Evolutionary conservation across 1,140 invertebrate genomes (phyloP).

Genomic region (Bathynomus jamesi): DNA sequence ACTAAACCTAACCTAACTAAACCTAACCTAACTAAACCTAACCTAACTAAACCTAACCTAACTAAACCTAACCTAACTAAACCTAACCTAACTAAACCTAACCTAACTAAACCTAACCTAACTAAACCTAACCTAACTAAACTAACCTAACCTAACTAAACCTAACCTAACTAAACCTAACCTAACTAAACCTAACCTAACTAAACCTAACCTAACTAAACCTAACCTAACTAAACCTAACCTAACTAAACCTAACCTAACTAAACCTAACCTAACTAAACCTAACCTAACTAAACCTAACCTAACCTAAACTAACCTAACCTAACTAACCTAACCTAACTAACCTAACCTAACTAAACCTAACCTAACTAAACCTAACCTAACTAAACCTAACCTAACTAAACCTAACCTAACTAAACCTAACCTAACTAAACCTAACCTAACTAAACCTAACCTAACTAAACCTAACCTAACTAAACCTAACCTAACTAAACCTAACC

Average conservation of each 20-base stretch:
- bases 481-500: too few species aligned
- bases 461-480: too few species aligned
- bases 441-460: too few species aligned
- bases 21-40: background rate
- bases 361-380: background rate
- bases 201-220: background rate
- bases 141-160: too few species aligned
- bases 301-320: too few species aligned
- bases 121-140: too few species aligned
- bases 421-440: too few species aligned
- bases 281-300: background rate
- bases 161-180: background rate
- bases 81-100: background rate
- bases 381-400: background rate
- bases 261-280: background rate
- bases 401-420: too few species aligned
- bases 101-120: background rate
- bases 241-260: background rate
- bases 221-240: background rate
- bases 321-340: too few species aligned
- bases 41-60: background rate
- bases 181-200: background rate
- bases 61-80: background rate
- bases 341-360: background rate
- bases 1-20: background rate